Percentiles rank a stretch among this genome's conserved stretches.
These are phyloP conservation scores for Camponotus vicinus DNA, from an alignment of 1,140 invertebrate species.

Conservation along the genomic window DNA sequence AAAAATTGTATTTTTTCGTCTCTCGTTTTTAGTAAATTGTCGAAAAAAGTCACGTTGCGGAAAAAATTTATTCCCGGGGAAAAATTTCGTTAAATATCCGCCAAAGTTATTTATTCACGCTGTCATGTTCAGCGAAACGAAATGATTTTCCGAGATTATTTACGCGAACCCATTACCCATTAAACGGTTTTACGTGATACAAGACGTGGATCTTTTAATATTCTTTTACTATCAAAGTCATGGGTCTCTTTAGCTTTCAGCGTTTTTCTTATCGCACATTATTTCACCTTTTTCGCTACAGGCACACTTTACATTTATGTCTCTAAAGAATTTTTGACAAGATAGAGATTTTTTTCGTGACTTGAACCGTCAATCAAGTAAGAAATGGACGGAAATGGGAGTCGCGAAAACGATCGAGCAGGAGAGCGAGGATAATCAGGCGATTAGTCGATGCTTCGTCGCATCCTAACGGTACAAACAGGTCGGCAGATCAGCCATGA, in stretches of 20 bases:
- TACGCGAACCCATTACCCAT: neutral
- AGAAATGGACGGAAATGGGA: neutral
- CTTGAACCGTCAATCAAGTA: neutral
- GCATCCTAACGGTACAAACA: constrained; percentile 69
- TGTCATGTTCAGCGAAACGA: neutral
- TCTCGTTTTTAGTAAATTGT: too few species aligned
- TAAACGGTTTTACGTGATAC: neutral
- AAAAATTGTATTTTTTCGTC: neutral
- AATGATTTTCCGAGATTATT: neutral
- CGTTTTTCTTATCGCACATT: neutral
- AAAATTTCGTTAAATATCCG: too few species aligned
- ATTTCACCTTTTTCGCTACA: neutral
- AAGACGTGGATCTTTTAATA: neutral
- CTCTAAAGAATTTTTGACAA: neutral
- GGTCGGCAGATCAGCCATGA: constrained; percentile 61
- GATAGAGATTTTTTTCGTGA: neutral
- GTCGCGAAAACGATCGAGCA: constrained; percentile 26
- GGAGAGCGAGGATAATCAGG: constrained; percentile 58
- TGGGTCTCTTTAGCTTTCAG: neutral
- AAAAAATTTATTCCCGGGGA: too few species aligned
- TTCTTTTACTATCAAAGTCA: neutral
- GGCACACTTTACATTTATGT: neutral
- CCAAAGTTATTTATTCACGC: neutral
- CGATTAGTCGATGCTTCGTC: constrained; percentile 58
- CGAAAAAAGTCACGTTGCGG: too few species aligned